These are phyloP conservation scores for Acanthosepion lycidas DNA, from an alignment of 2,888 invertebrate species.

Conservation along the genomic window DNA sequence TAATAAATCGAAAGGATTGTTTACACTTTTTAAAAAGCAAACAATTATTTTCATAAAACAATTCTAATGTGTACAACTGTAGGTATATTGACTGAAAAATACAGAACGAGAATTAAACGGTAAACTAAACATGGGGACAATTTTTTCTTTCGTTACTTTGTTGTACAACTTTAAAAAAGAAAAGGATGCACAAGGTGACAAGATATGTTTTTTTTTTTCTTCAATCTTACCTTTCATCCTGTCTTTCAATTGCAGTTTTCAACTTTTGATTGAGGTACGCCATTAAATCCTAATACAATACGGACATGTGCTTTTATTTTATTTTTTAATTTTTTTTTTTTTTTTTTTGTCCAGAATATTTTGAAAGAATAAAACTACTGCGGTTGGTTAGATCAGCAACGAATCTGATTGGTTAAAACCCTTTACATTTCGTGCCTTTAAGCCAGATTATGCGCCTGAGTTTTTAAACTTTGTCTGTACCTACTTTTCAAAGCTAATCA, in stretches of 20 bases:
- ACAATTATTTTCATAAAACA: too few species aligned
- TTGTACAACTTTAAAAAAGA: neutral
- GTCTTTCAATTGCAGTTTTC: constrained; percentile 11
- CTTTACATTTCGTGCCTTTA: too few species aligned
- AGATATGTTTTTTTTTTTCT: neutral
- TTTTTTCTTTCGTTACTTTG: neutral
- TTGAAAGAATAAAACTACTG: neutral
- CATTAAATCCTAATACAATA: neutral
- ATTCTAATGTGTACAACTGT: too few species aligned
- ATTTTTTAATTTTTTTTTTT: too few species aligned
- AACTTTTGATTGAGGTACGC: neutral
- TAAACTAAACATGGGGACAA: neutral
- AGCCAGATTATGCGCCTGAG: too few species aligned
- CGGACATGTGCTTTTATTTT: neutral
- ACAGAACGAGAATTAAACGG: neutral
- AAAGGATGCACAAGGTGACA: neutral
- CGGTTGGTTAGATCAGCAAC: neutral
- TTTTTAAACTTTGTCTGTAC: too few species aligned
- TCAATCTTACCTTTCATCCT: constrained; percentile 25
- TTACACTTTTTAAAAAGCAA: too few species aligned
- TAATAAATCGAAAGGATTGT: too few species aligned
- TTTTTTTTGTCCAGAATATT: neutral
- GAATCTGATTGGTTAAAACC: neutral
- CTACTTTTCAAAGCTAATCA: too few species aligned
- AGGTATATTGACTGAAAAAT: neutral